phyloP scores from a whole-genome alignment of 2,797 vertebrate genomes.

The Chelidonichthys spinosus region DNA sequence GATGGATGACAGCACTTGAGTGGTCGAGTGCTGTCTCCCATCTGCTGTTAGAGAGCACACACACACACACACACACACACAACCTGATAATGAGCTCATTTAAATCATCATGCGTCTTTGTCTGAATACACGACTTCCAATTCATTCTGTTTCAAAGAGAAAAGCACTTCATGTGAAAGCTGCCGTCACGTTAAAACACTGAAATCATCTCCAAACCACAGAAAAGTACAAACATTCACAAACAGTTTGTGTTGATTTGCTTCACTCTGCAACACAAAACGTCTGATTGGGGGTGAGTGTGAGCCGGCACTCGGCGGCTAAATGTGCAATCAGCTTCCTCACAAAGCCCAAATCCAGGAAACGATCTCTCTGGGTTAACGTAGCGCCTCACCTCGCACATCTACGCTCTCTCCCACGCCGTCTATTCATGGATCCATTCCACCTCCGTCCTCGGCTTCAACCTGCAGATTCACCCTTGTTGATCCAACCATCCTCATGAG shows the following conservation, averaged over 20 bases:
- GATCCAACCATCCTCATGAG: too few species aligned
- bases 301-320: slow-evolving; percentile 29
- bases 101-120: not conserved
- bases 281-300: not conserved
- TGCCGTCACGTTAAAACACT: not conserved
- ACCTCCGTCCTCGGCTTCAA: too few species aligned
- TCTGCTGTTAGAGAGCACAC: not conserved
- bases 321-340: slow-evolving; percentile 45
- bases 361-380: slow-evolving; percentile 28
- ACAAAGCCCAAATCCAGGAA: slow-evolving; percentile 38
- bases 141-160: not conserved
- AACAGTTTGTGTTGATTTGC: not conserved
- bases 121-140: not conserved
- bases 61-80: slow-evolving; percentile 2
- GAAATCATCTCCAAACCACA: not conserved
- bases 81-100: slow-evolving; percentile 37
- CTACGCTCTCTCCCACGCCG: slow-evolving; percentile 33
- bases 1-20: slow-evolving; percentile 17
- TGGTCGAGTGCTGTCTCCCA: slow-evolving; percentile 7
- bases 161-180: not conserved
- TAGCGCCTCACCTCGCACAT: slow-evolving; percentile 14
- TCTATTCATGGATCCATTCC: slow-evolving; percentile 23
- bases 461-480: too few species aligned
- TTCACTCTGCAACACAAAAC: not conserved
- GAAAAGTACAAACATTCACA: too few species aligned